A percentile compares a stretch with the other conserved stretches of the same genome.
Evolutionary conservation across 2,113 vertebrate species (phyloP).

Genomic region (Otis tarda): DNA sequence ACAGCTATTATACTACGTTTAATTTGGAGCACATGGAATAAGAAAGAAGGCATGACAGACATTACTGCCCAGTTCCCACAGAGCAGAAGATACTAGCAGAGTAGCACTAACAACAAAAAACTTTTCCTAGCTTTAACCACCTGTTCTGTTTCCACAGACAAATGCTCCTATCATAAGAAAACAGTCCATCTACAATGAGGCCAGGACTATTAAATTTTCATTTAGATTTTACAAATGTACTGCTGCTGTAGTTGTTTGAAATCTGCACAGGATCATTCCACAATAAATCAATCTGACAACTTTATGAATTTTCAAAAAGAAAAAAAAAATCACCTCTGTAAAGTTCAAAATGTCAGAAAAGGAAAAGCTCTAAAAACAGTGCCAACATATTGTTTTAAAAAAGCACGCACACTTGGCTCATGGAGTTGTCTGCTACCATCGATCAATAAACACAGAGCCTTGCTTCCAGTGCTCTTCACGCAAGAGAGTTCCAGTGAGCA

Average conservation of each 20-base stretch:
- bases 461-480: constrained; percentile 62
- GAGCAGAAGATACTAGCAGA: background rate
- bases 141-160: background rate
- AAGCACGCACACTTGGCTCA: constrained; percentile 63
- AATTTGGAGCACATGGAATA: background rate
- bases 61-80: background rate
- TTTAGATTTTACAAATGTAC: constrained; percentile 5
- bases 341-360: background rate
- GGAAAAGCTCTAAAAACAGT: constrained; percentile 55
- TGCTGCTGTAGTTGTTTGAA: background rate
- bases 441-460: constrained; percentile 70
- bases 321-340: background rate
- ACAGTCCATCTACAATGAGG: background rate
- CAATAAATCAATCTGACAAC: background rate
- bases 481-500: background rate
- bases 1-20: background rate
- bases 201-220: background rate
- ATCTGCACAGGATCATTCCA: background rate
- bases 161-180: background rate
- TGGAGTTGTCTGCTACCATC: constrained; percentile 69
- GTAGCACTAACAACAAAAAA: background rate
- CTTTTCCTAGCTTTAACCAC: background rate
- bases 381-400: constrained; percentile 43
- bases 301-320: background rate
- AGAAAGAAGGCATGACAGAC: background rate